A percentile compares a stretch with the other conserved stretches of the same genome.
Conservation (phyloP, 2,113 vertebrate genomes). For the Pluvialis apricaria region DNA sequence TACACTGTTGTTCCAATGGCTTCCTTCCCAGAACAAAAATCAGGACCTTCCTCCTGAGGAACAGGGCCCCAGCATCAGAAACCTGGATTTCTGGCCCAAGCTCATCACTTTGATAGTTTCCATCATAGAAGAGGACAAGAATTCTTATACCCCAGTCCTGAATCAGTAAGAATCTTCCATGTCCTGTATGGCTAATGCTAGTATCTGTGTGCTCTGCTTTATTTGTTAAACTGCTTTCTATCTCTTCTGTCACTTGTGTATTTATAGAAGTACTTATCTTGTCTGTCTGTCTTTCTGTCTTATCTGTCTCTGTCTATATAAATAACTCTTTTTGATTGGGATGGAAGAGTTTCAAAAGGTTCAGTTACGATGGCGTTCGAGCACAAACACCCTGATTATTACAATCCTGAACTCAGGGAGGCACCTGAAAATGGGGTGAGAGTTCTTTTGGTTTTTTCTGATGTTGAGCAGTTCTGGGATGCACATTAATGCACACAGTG, state of each 20-base stretch:
- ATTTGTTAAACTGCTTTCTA: constrained; percentile 47
- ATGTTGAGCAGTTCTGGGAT: constrained; percentile 1
- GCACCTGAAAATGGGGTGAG: constrained; percentile 62
- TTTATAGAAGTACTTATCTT: constrained; percentile 64
- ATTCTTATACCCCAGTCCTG: constrained; percentile 92
- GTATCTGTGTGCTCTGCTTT: neutral
- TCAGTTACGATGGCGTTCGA: constrained; percentile 50
- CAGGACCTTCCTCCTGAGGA: constrained; percentile 90
- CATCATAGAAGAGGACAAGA: constrained; percentile 97
- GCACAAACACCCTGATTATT: constrained; percentile 57
- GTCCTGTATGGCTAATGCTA: neutral
- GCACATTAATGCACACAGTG: neutral
- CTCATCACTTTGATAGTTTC: constrained; percentile 98
- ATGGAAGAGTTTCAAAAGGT: constrained; percentile 65
- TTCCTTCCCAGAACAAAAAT: constrained; percentile 76
- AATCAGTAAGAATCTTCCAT: constrained; percentile 86
- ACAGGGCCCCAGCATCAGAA: constrained; percentile 92
- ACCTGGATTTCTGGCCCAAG: constrained; percentile 98
- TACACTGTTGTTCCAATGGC: neutral
- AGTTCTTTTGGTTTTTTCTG: constrained; percentile 62
- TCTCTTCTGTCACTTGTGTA: constrained; percentile 61
- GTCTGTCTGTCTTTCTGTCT: constrained; percentile 76
- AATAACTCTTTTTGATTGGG: constrained; percentile 73
- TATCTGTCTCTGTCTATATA: constrained; percentile 77
- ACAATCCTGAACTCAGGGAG: constrained; percentile 58